phyloP scores from a whole-genome alignment of 2,113 vertebrate genomes.

The Poeciliopsis occidentalis region DNA sequence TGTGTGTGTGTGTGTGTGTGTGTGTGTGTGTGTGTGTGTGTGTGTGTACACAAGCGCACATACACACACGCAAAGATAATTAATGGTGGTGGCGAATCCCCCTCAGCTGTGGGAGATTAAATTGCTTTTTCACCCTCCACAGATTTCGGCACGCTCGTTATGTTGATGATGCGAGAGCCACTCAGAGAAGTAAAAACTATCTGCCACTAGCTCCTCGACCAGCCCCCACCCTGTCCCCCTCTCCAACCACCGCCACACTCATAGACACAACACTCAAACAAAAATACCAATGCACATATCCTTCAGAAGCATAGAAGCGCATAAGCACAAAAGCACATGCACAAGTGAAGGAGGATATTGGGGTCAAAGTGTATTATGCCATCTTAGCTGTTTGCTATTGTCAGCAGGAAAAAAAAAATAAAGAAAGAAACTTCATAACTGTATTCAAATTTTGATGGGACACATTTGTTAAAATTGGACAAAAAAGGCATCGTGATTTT shows the following conservation, averaged over 20 bases:
- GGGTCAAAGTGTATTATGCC: constrained; percentile 11
- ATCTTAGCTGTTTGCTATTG: background rate
- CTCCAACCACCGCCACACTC: no score
- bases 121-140: constrained; percentile 82
- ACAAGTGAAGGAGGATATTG: constrained; percentile 10
- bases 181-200: constrained; percentile 73
- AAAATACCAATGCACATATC: constrained; percentile 28
- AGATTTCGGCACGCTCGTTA: constrained; percentile 77
- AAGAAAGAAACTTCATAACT: constrained; percentile 13
- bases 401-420: background rate
- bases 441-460: constrained; percentile 12
- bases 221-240: background rate
- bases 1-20: no score
- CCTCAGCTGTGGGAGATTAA: constrained; percentile 79
- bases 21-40: no score
- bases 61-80: constrained; percentile 66
- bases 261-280: constrained; percentile 21
- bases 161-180: constrained; percentile 77
- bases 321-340: constrained; percentile 28
- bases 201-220: constrained; percentile 35
- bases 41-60: background rate
- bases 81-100: constrained; percentile 76
- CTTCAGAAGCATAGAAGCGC: constrained; percentile 30
- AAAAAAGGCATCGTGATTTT: constrained; percentile 23
- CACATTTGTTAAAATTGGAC: constrained; percentile 17